Percentiles rank a stretch among this genome's conserved stretches.
Conservation (phyloP, 2,797 vertebrate genomes). For the Lagorchestes hirsutus region DNA sequence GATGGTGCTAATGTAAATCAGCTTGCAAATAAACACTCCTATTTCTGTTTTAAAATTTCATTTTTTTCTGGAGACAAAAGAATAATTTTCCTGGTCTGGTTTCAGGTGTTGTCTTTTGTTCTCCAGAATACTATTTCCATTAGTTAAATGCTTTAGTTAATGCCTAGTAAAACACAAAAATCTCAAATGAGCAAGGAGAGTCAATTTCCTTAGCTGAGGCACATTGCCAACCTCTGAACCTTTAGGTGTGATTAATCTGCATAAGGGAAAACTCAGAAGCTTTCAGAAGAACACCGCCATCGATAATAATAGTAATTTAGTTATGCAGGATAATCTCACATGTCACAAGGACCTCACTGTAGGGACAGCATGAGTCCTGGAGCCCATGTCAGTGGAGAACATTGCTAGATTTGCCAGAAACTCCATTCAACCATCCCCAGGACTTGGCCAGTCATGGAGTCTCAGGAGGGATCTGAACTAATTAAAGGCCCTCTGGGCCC, state of each 20-base stretch:
- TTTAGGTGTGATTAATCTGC: constrained; percentile 32
- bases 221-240: constrained; percentile 26
- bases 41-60: constrained; percentile 17
- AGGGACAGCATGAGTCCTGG: not conserved
- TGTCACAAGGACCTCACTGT: not conserved
- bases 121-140: constrained; percentile 7
- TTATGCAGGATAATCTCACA: not conserved
- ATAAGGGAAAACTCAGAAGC: constrained; percentile 19
- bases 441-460: not conserved
- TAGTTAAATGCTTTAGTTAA: constrained; percentile 46
- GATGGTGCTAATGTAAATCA: not conserved
- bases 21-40: constrained; percentile 13
- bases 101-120: constrained; percentile 42
- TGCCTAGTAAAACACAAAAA: constrained; percentile 15
- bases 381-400: not conserved
- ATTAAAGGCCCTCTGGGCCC: not conserved
- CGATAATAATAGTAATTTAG: constrained; percentile 13
- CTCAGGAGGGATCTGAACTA: not conserved
- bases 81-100: not conserved
- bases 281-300: constrained; percentile 21
- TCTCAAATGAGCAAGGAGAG: constrained; percentile 21
- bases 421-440: not conserved
- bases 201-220: not conserved
- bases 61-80: not conserved
- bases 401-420: not conserved